Conservation (phyloP, 2,888 invertebrate genomes). For the Synanthedon vespiformis region DNA sequence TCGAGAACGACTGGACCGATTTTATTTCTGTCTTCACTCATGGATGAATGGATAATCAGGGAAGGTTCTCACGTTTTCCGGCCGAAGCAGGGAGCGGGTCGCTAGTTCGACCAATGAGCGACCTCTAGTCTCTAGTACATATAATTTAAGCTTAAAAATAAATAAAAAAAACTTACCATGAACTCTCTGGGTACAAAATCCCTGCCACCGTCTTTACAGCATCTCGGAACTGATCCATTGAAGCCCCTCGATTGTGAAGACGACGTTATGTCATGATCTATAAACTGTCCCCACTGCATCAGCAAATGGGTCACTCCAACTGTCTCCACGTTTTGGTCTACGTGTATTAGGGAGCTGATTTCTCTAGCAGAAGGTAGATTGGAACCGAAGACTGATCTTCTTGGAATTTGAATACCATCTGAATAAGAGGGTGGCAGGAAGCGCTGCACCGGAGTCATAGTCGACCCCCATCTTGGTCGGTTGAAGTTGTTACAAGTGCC, state of each 20-base stretch:
- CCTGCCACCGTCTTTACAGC: conserved; percentile 74
- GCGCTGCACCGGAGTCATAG: conserved; percentile 84
- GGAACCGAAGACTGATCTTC: conserved; percentile 70
- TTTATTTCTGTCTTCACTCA: too few relatives aligned
- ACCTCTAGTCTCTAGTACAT: neutral
- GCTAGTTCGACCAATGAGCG: neutral
- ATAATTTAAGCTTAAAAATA: neutral
- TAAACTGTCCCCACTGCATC: conserved; percentile 93
- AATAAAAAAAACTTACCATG: conserved; percentile 54
- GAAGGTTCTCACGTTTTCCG: too few relatives aligned
- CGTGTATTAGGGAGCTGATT: conserved; percentile 76
- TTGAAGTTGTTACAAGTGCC: conserved; percentile 90
- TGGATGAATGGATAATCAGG: too few relatives aligned
- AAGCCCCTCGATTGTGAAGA: conserved; percentile 82
- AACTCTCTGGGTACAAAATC: conserved; percentile 73
- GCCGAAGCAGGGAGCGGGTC: too few relatives aligned
- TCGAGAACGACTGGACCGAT: too few relatives aligned
- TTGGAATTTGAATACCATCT: conserved; percentile 75
- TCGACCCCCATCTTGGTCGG: conserved; percentile 83
- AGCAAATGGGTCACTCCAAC: conserved; percentile 80
- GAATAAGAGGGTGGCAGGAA: conserved; percentile 85
- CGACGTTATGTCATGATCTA: conserved; percentile 89
- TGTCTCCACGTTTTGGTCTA: conserved; percentile 73
- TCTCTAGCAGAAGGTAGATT: conserved; percentile 81
- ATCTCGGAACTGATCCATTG: conserved; percentile 82